Evolutionary conservation across 2,888 invertebrate genomes (phyloP).

Genomic region (Fragum whitleyi): DNA sequence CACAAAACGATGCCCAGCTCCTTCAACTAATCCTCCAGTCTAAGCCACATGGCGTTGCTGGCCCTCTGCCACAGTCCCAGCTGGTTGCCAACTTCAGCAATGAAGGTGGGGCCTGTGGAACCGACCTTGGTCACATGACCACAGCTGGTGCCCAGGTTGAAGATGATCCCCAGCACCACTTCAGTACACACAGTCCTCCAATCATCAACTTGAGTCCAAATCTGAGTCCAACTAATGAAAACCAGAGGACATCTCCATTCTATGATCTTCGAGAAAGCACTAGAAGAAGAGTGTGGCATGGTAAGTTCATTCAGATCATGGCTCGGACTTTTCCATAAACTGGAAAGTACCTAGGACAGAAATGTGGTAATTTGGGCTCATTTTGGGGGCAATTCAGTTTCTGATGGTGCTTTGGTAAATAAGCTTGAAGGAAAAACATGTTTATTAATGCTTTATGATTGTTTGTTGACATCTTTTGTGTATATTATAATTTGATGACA

Average conservation of each 20-base stretch:
- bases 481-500: too few species aligned
- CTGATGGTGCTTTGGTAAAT: not conserved
- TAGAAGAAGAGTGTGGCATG: slow-evolving; percentile 72
- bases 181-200: slow-evolving; percentile 84
- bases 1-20: slow-evolving; percentile 76
- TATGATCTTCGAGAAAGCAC: slow-evolving; percentile 83
- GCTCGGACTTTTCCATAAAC: too few species aligned
- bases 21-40: slow-evolving; percentile 69
- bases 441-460: too few species aligned
- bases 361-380: too few species aligned
- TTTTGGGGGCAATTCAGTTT: too few species aligned
- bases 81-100: slow-evolving; percentile 42
- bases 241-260: slow-evolving; percentile 81
- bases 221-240: slow-evolving; percentile 76
- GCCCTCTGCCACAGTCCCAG: slow-evolving; percentile 48
- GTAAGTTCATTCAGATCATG: slow-evolving; percentile 44
- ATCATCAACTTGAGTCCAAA: slow-evolving; percentile 83
- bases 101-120: slow-evolving; percentile 51
- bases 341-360: too few species aligned
- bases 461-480: too few species aligned
- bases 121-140: slow-evolving; percentile 38
- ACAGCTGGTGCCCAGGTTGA: slow-evolving; percentile 22
- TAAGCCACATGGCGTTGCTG: slow-evolving; percentile 58
- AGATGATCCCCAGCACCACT: slow-evolving; percentile 68
- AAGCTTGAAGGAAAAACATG: too few species aligned